A percentile compares a stretch with the other conserved stretches of the same genome.
Conservation (phyloP, 2,797 vertebrate genomes). For the Octomys mimax region DNA sequence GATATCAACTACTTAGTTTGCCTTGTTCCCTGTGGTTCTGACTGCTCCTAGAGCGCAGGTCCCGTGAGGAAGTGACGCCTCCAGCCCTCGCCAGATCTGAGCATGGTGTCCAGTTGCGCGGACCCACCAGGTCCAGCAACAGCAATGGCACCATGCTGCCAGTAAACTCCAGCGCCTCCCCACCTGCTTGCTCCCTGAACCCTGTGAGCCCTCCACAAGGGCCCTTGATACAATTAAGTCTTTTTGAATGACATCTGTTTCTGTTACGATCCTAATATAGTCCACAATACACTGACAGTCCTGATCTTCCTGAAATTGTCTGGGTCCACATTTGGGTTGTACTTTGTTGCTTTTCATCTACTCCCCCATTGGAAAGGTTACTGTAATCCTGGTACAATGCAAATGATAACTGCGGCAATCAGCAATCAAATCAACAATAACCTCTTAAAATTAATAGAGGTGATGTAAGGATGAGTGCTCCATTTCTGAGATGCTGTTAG, state of each 20-base stretch:
- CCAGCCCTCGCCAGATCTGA: background rate
- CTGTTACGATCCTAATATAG: background rate
- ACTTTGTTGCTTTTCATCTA: slow-evolving; percentile 30
- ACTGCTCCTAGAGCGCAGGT: background rate
- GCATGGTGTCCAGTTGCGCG: background rate
- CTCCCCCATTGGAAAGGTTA: background rate
- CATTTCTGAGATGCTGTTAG: background rate
- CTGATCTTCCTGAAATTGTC: slow-evolving; percentile 4
- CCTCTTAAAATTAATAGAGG: background rate
- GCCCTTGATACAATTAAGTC: background rate
- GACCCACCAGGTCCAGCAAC: background rate
- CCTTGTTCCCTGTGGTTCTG: background rate
- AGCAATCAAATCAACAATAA: slow-evolving; percentile 31
- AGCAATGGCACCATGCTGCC: background rate
- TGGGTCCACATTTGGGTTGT: background rate
- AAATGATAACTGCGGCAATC: background rate
- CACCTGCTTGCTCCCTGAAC: background rate
- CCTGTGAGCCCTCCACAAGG: background rate
- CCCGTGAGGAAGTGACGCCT: background rate
- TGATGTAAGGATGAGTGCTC: background rate
- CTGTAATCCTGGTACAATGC: background rate
- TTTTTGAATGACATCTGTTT: background rate
- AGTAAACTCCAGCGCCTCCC: background rate
- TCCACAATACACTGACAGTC: slow-evolving; percentile 8
- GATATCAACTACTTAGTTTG: background rate